phyloP scores from a whole-genome alignment of 2,888 invertebrate genomes.

The Drosophila limbata region DNA sequence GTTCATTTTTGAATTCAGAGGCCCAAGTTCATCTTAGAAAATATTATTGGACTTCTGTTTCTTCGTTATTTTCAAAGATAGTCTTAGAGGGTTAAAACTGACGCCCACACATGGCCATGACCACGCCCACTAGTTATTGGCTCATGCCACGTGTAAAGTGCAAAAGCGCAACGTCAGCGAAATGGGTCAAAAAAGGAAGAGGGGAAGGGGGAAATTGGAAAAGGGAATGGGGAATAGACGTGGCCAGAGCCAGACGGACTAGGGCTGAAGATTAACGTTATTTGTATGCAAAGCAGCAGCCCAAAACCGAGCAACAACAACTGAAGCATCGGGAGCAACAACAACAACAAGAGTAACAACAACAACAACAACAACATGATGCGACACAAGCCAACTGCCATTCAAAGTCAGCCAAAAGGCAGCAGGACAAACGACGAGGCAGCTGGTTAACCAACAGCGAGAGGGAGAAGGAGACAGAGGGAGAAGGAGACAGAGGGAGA shows the following conservation, averaged over 20 bases:
- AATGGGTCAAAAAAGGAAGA: conserved; percentile 34
- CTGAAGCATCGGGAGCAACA: conserved; percentile 55
- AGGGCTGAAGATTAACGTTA: conserved; percentile 64
- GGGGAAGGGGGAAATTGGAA: conserved; percentile 35
- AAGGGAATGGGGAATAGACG: conserved; percentile 1
- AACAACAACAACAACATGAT: conserved; percentile 36
- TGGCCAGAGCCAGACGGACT: conserved; percentile 13
- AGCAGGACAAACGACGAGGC: conserved; percentile 11
- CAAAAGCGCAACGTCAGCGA: conserved; percentile 66
- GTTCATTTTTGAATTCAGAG: no score
- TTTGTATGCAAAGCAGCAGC: conserved; percentile 74
- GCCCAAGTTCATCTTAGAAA: no score
- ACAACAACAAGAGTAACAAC: conserved; percentile 40
- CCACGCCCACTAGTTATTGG: conserved; percentile 8
- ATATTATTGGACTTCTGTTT: no score
- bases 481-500: no score
- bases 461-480: neutral
- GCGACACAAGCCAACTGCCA: conserved; percentile 61
- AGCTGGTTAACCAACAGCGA: neutral
- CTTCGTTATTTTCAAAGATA: no score
- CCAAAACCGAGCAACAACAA: conserved; percentile 59
- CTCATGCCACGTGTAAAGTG: conserved; percentile 51
- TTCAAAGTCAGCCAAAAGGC: conserved; percentile 57
- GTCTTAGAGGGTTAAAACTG: no score
- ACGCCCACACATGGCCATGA: conserved; percentile 12